Evolutionary conservation across 2,113 vertebrate species (phyloP), one percentile per base, ranked within the genome.

Genomic region (Sialia sialis): DNA sequence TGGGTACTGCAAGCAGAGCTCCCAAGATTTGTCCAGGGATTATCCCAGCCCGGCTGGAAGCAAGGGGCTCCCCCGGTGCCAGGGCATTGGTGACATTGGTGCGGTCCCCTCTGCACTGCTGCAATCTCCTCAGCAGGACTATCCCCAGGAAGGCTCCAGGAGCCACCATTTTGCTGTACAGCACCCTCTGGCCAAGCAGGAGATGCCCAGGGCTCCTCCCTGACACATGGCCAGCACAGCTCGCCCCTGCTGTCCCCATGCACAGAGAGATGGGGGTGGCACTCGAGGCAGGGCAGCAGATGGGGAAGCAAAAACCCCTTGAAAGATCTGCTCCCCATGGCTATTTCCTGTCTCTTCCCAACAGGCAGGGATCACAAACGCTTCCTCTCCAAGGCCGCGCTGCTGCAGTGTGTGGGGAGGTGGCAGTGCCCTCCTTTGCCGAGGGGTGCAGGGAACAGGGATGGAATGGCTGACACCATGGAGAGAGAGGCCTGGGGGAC

Each of bases 101-200:
- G 34, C 38, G 74, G 36, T 43, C 82, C 89, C 73, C 70, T 72
- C 89, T 43, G 85, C 85, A 34, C 74, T 25, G 96, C 94, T 82
- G 82, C 90, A 49, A 87, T 82, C 81, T n/a, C 26, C 49, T 60
- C 79, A 66, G 54, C 30, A 8, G 73, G 85, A 87, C 84, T 32
- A 48, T 30, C 58, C 83, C 69, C 29, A 38, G 62, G 63, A 93
- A 95, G 64, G 73, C 78, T 89, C 91, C 87, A 64, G 69, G 52
- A 97, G 96, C 82, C 89, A 44, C 91, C 87, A 51, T 94, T 94
- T 92, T 79, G 88, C 92, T 20, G 64, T 9, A 27, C 11, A 23
- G 6, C 19, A 27, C 60, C 46, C 91, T 9, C 41, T 12, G n/a
- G 74, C 49, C 60, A 34, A 4, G 32, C 25, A 34, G 94, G 94